Conservation (phyloP, 2,888 invertebrate species). For the Eupithecia exiguata region DNA sequence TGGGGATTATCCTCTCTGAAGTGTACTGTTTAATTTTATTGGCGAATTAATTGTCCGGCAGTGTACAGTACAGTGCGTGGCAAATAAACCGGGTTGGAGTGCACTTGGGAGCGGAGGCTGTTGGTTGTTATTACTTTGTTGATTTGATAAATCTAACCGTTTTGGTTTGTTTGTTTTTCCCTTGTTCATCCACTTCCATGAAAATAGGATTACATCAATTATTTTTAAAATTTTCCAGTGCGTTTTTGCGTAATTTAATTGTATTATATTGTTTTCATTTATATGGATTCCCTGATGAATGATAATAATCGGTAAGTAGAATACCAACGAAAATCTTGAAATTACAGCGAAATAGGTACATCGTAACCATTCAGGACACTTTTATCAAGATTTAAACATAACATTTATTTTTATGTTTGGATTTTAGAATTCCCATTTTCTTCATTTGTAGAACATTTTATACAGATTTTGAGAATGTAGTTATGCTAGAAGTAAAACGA, state of each 20-base stretch:
- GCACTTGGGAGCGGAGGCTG: conserved; percentile 42
- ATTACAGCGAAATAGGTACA: neutral
- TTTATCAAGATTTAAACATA: neutral
- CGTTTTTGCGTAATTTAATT: neutral
- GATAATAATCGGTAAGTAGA: no score
- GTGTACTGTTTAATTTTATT: conserved; percentile 75
- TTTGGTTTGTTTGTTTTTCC: conserved; percentile 4
- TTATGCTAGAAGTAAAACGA: no score
- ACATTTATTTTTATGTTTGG: no score
- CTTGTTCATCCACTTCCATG: neutral
- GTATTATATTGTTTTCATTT: neutral
- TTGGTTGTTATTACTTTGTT: conserved; percentile 25
- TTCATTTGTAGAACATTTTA: no score
- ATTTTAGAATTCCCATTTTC: no score
- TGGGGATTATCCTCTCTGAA: conserved; percentile 58
- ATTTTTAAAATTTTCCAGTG: neutral
- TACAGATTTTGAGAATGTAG: no score
- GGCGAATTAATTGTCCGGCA: conserved; percentile 74
- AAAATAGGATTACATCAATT: neutral
- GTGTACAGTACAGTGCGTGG: conserved; percentile 54
- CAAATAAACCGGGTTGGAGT: conserved; percentile 59
- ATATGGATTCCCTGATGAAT: no score
- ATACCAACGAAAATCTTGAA: no score
- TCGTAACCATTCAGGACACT: neutral
- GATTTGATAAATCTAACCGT: conserved; percentile 16